A percentile compares a stretch with the other conserved stretches of the same genome.
phyloP scores from a whole-genome alignment of 2,888 invertebrate genomes.

The Zygogramma bicolorata region DNA sequence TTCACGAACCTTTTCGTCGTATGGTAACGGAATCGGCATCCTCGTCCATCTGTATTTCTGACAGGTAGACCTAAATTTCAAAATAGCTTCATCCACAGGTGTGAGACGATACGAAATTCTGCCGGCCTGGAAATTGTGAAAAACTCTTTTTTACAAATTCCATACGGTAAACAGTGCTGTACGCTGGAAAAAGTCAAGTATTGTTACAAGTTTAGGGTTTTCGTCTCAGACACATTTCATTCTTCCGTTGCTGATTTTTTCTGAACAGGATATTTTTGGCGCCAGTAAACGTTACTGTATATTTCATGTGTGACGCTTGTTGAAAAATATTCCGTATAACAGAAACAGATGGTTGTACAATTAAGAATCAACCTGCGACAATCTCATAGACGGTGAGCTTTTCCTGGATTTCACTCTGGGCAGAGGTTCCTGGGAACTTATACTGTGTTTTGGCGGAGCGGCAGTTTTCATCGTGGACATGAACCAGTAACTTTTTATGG shows the following conservation, averaged over 20 bases:
- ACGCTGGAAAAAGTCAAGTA: too few relatives aligned
- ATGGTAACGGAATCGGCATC: background rate
- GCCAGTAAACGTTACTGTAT: too few relatives aligned
- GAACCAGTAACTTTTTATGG: too few relatives aligned
- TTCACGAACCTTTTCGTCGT: conserved; percentile 2
- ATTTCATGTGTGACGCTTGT: too few relatives aligned
- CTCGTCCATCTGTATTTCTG: background rate
- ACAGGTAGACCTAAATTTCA: background rate
- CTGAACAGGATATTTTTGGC: too few relatives aligned
- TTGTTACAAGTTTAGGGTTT: too few relatives aligned
- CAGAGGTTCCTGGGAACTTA: background rate
- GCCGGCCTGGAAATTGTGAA: background rate
- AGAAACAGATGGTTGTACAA: background rate
- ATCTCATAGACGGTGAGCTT: background rate
- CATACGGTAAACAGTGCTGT: too few relatives aligned
- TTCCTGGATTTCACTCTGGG: background rate
- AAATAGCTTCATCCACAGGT: background rate
- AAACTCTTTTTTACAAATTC: background rate
- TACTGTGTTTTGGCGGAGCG: background rate
- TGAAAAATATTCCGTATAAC: too few relatives aligned
- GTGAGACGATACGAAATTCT: background rate
- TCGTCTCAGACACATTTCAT: too few relatives aligned
- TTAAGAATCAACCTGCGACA: background rate
- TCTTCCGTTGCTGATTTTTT: too few relatives aligned
- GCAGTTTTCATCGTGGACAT: background rate